Evolutionary conservation across 2,797 vertebrate species (phyloP).

Genomic region (Labroides dimidiatus): DNA sequence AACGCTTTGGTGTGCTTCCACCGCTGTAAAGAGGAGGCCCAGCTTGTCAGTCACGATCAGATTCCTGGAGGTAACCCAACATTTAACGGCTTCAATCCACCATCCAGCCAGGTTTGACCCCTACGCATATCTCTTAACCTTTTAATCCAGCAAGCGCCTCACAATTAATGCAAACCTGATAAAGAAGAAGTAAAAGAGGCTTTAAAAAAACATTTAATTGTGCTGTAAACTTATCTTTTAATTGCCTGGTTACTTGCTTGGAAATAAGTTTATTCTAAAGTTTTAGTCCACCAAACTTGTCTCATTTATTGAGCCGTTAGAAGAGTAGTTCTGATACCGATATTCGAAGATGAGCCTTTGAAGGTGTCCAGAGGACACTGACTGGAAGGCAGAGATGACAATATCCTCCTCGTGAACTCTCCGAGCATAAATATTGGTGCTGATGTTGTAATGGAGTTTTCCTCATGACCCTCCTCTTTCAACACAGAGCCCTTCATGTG

Average conservation of each 20-base stretch:
- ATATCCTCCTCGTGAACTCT: conserved; percentile 63
- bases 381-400: conserved; percentile 43
- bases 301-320: conserved; percentile 8
- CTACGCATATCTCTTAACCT: conserved; percentile 69
- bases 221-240: conserved; percentile 78
- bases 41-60: conserved; percentile 83
- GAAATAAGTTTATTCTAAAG: conserved; percentile 40
- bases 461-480: conserved; percentile 59
- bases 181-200: conserved; percentile 57
- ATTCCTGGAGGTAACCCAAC: conserved; percentile 49
- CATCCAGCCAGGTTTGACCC: conserved; percentile 52
- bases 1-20: conserved; percentile 77
- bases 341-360: conserved; percentile 19
- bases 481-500: conserved; percentile 65
- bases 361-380: conserved; percentile 38
- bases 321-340: not conserved
- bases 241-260: conserved; percentile 65
- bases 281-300: conserved; percentile 25
- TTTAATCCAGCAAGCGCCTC: conserved; percentile 68
- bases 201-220: conserved; percentile 66
- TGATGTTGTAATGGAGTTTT: conserved; percentile 75
- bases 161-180: conserved; percentile 76
- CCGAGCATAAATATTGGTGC: conserved; percentile 76
- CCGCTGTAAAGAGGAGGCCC: conserved; percentile 78
- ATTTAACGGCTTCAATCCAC: conserved; percentile 36